Percentiles rank a stretch among this genome's conserved stretches.
Conservation (phyloP, 2,888 invertebrate genomes). For the Epirrhoe tristata region DNA sequence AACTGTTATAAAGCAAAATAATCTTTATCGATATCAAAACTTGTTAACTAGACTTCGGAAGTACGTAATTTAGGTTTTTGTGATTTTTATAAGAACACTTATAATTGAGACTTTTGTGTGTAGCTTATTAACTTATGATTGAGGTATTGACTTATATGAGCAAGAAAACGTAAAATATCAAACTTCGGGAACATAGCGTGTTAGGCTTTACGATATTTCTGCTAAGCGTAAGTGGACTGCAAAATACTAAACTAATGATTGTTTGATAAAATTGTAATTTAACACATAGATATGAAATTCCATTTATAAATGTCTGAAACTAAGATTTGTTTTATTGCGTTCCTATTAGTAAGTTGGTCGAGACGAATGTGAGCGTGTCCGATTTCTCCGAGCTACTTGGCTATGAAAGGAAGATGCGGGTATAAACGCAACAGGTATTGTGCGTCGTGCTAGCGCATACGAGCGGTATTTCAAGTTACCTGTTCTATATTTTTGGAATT, state of each 20-base stretch:
- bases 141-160: too few species aligned
- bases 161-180: neutral
- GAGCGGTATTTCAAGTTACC: too few species aligned
- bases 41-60: too few species aligned
- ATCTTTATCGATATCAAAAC: too few species aligned
- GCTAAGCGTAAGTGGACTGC: neutral
- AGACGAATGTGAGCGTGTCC: conserved; percentile 54
- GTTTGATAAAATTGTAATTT: conserved; percentile 11
- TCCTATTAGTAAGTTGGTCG: conserved; percentile 59
- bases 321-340: conserved; percentile 50
- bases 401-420: conserved; percentile 18
- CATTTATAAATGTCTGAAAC: conserved; percentile 33
- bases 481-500: conserved; percentile 1
- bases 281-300: conserved; percentile 9
- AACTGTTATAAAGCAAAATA: too few species aligned
- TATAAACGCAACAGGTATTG: neutral
- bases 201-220: neutral
- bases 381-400: conserved; percentile 58
- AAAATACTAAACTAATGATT: neutral
- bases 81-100: too few species aligned
- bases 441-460: neutral
- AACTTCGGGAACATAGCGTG: neutral
- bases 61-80: too few species aligned
- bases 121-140: too few species aligned
- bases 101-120: too few species aligned